A percentile compares a stretch with the other conserved stretches of the same genome.
Evolutionary conservation across 2,113 vertebrate species (phyloP).

Genomic region (Daboia siamensis): DNA sequence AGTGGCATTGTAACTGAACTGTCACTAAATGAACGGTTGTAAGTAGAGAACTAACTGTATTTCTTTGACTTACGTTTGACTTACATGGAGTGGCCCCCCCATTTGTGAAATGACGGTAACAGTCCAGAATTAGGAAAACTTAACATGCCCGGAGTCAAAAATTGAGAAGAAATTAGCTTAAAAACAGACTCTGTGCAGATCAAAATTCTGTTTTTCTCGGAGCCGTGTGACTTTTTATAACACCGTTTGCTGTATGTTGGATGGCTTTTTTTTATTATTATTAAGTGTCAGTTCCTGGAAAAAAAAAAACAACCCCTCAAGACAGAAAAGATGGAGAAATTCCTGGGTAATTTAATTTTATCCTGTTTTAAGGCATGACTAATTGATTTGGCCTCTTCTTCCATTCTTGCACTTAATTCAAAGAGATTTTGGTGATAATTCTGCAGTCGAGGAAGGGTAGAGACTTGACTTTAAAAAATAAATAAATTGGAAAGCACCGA

Average conservation of each 20-base stretch:
- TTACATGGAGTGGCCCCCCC: background rate
- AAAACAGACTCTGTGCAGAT: background rate
- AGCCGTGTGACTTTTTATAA: background rate
- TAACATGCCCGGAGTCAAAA: background rate
- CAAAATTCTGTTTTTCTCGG: background rate
- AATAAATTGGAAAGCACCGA: background rate
- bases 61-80: background rate
- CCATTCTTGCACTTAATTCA: background rate
- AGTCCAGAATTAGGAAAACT: background rate
- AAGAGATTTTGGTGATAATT: background rate
- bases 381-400: background rate
- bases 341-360: conserved; percentile 18
- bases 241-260: rapidly evolving
- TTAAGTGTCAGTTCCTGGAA: background rate
- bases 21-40: background rate
- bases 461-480: background rate
- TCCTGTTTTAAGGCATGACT: background rate
- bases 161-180: background rate
- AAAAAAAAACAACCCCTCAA: conserved; percentile 3
- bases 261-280: background rate
- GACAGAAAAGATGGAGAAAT: background rate
- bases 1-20: background rate
- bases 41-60: background rate
- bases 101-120: background rate
- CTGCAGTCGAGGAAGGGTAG: background rate